Conservation (phyloP, 2,113 vertebrate species). For the Syngnathus scovelli region DNA sequence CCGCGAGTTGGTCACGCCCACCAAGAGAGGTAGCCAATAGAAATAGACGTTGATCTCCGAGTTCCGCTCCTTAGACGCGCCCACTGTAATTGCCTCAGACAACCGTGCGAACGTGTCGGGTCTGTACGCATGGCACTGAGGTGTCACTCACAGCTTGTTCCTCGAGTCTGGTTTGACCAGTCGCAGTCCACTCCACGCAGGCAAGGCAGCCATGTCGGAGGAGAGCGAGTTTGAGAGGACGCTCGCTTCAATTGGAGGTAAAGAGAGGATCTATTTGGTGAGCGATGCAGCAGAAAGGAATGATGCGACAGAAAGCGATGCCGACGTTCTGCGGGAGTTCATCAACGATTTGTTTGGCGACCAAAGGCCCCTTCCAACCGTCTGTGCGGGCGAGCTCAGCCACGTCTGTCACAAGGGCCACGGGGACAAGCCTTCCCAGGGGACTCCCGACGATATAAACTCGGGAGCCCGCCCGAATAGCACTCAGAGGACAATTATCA, state of each 20-base stretch:
- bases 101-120: constrained; percentile 15
- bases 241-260: constrained; percentile 62
- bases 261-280: constrained; percentile 64
- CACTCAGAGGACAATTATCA: constrained; percentile 12
- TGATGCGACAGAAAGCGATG: constrained; percentile 34
- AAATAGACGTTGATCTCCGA: background rate
- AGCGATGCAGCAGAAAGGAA: constrained; percentile 41
- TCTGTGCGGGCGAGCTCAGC: background rate
- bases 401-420: background rate
- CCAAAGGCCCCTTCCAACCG: background rate
- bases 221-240: constrained; percentile 55
- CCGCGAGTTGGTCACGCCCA: constrained; percentile 20
- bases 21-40: constrained; percentile 33
- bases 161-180: background rate
- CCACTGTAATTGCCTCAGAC: background rate
- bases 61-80: background rate
- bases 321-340: constrained; percentile 57
- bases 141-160: background rate
- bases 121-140: background rate
- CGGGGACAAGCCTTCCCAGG: constrained; percentile 8
- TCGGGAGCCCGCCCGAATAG: background rate
- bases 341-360: constrained; percentile 58
- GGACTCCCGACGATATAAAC: constrained; percentile 14
- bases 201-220: constrained; percentile 3
- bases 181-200: background rate